Evolutionary conservation across 2,888 invertebrate genomes (phyloP).

Genomic region (Sphaerophoria rueppellii): DNA sequence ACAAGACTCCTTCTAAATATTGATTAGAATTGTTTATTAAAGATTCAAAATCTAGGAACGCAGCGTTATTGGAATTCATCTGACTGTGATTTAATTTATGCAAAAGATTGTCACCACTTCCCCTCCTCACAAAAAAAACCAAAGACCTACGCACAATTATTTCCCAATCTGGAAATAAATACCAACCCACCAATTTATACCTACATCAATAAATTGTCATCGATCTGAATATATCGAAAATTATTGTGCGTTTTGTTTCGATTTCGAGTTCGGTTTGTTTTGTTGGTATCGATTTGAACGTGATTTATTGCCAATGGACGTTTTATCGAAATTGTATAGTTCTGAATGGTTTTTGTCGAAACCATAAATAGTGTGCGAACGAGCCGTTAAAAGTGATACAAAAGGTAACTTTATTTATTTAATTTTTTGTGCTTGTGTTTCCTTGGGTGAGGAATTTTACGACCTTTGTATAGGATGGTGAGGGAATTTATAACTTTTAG

Average conservation of each 20-base stretch:
- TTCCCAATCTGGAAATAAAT: neutral
- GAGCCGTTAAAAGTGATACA: slow-evolving; percentile 61
- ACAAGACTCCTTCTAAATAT: slow-evolving; percentile 42
- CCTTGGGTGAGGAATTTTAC: slow-evolving; percentile 37
- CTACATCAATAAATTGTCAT: slow-evolving; percentile 50
- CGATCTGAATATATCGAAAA: neutral
- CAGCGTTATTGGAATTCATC: slow-evolving; percentile 18
- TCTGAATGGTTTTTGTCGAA: slow-evolving; percentile 69
- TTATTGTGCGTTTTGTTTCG: slow-evolving; percentile 6
- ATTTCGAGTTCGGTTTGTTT: neutral
- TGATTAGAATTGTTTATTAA: slow-evolving; percentile 72
- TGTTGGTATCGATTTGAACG: neutral
- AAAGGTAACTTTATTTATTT: slow-evolving; percentile 34
- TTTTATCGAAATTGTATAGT: slow-evolving; percentile 67
- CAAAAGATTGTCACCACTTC: slow-evolving; percentile 44
- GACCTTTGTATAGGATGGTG: slow-evolving; percentile 30
- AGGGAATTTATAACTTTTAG: slow-evolving; percentile 34
- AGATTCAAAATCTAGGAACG: slow-evolving; percentile 69
- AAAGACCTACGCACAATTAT: slow-evolving; percentile 59
- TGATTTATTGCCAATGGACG: slow-evolving; percentile 67
- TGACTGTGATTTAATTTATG: slow-evolving; percentile 67
- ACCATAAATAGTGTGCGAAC: slow-evolving; percentile 69
- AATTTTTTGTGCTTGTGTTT: slow-evolving; percentile 38
- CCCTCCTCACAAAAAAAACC: neutral
- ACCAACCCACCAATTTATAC: neutral